phyloP scores from a whole-genome alignment of 2,113 vertebrate species.

The Macheiramphus alcinus region DNA sequence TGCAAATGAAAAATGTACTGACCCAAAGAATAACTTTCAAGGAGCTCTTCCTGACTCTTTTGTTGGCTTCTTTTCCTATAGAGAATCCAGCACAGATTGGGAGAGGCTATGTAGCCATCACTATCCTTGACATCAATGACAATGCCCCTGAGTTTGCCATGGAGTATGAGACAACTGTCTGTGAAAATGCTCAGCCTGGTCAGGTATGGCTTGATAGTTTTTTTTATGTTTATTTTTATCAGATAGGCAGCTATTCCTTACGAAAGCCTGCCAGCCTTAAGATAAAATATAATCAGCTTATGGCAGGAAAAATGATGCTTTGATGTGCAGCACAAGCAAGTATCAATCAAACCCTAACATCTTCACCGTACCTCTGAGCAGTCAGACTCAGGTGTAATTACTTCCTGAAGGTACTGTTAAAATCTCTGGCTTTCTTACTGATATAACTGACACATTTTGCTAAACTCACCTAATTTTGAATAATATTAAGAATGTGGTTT shows the following conservation, averaged over 20 bases:
- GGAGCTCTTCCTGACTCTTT: background rate
- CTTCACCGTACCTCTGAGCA: background rate
- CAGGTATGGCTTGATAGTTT: slow-evolving; percentile 73
- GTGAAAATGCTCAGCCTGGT: slow-evolving; percentile 87
- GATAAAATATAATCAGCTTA: background rate
- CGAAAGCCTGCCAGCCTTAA: background rate
- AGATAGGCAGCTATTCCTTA: background rate
- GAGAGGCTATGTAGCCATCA: slow-evolving; percentile 85
- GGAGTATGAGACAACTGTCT: slow-evolving; percentile 91
- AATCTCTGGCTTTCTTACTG: background rate
- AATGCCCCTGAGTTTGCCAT: slow-evolving; percentile 94
- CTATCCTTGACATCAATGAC: slow-evolving; percentile 91
- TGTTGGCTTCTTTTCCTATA: slow-evolving; percentile 50
- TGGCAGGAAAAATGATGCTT: slow-evolving; percentile 16
- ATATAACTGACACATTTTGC: background rate
- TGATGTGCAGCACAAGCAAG: slow-evolving; percentile 29
- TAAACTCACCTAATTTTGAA: background rate
- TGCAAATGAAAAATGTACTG: background rate
- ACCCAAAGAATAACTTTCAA: background rate
- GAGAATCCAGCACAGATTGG: slow-evolving; percentile 91
- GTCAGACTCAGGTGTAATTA: background rate
- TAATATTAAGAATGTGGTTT: background rate
- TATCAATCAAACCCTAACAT: slow-evolving; percentile 6
- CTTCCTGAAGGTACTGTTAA: background rate
- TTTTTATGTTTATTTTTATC: background rate